Conservation (phyloP, 2,113 vertebrate genomes). For the Salvelinus alpinus region DNA sequence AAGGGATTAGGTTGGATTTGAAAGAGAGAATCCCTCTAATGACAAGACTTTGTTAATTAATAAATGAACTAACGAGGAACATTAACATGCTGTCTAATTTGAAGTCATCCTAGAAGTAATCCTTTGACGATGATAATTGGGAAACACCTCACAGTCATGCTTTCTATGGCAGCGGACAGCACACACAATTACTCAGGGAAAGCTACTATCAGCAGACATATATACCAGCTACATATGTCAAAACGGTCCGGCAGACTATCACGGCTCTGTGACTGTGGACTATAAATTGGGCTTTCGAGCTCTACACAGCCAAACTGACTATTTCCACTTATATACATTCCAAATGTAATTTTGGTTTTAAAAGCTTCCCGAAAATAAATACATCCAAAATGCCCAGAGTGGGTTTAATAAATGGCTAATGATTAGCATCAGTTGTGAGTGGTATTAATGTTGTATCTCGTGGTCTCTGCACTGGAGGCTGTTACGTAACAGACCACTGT, state of each 20-base stretch:
- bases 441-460: constrained; percentile 55
- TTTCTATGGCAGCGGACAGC: constrained; percentile 1
- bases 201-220: no score
- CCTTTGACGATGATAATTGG: constrained; percentile 13
- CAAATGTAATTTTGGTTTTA: constrained; percentile 18
- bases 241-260: no score
- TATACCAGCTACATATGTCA: no score
- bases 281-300: no score
- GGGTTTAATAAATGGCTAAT: constrained; percentile 24
- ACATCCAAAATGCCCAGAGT: constrained; percentile 31
- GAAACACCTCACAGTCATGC: not conserved
- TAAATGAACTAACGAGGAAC: not conserved
- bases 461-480: constrained; percentile 27
- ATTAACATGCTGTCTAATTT: constrained; percentile 15
- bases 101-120: constrained; percentile 18
- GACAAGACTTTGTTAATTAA: not conserved
- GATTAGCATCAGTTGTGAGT: constrained; percentile 54
- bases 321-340: constrained; percentile 33
- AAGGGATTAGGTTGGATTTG: constrained; percentile 15
- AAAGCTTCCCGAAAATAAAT: not conserved
- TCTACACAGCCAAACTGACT: not conserved
- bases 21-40: not conserved
- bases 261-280: no score
- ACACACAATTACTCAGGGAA: no score
- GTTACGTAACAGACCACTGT: constrained; percentile 51